Evolutionary conservation across 2,888 invertebrate genomes (phyloP).

Genomic region (Drosophila stalkeri): DNA sequence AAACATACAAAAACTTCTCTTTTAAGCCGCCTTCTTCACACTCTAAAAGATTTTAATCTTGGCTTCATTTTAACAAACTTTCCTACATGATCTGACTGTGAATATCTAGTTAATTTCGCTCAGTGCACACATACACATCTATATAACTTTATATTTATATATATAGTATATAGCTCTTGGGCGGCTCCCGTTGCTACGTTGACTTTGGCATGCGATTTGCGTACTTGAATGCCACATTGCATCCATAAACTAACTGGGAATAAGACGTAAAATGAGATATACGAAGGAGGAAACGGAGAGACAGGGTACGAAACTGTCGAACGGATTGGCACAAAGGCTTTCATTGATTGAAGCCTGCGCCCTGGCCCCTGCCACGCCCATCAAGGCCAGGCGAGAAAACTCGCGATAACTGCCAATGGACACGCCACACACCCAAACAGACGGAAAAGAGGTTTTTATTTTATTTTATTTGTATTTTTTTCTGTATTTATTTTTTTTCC

Average conservation of each 20-base stretch:
- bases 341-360: slow-evolving; percentile 67
- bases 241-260: slow-evolving; percentile 64
- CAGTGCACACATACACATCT: not conserved
- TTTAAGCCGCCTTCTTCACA: not conserved
- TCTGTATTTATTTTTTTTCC: not conserved
- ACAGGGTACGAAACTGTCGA: slow-evolving; percentile 6
- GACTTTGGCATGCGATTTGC: slow-evolving; percentile 67
- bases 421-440: slow-evolving; percentile 53
- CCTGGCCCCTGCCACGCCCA: slow-evolving; percentile 29
- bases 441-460: slow-evolving; percentile 11
- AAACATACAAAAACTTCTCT: not conserved
- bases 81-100: not conserved
- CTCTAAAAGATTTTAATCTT: not conserved
- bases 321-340: slow-evolving; percentile 59
- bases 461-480: slow-evolving; percentile 10
- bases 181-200: slow-evolving; percentile 62
- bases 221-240: slow-evolving; percentile 71
- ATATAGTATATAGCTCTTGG: slow-evolving; percentile 41
- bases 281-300: not conserved
- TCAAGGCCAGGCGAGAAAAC: slow-evolving; percentile 70
- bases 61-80: not conserved
- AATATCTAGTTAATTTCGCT: not conserved
- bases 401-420: slow-evolving; percentile 72
- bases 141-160: not conserved
- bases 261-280: slow-evolving; percentile 56